Conservation (phyloP, 2,888 invertebrate genomes). For the Orchesellides sinensis region DNA sequence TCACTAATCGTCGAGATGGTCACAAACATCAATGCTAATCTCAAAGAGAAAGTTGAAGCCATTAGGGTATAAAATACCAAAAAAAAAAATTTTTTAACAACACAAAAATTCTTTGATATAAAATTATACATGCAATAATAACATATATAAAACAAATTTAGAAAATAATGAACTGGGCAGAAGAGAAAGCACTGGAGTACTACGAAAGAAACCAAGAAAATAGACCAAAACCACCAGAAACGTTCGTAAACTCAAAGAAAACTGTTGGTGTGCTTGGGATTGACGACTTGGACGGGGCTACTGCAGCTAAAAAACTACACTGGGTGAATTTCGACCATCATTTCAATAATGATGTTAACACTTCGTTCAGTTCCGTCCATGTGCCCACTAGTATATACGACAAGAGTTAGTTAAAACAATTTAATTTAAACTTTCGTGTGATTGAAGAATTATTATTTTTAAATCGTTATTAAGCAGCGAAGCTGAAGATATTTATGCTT, state of each 20-base stretch:
- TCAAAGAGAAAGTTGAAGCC: constrained; percentile 93
- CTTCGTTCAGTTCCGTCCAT: constrained; percentile 85
- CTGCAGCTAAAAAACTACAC: background rate
- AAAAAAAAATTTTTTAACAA: background rate
- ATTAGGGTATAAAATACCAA: constrained; percentile 81
- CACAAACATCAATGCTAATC: constrained; percentile 89
- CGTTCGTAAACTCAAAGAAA: constrained; percentile 90
- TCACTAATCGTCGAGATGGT: constrained; percentile 88
- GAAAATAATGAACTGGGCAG: constrained; percentile 69
- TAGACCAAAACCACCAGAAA: constrained; percentile 37
- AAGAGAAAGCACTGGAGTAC: constrained; percentile 68
- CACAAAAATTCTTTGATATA: background rate
- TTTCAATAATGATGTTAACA: constrained; percentile 65
- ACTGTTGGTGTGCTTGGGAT: too few relatives aligned
- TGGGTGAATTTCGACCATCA: constrained; percentile 34
- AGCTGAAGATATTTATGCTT: constrained; percentile 7
- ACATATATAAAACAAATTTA: constrained; percentile 9
- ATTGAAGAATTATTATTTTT: background rate
- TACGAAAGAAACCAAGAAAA: constrained; percentile 45
- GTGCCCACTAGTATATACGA: constrained; percentile 96
- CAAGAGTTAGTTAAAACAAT: constrained; percentile 80
- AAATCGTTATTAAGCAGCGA: too few relatives aligned
- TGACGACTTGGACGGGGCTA: background rate
- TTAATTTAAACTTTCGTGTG: background rate
- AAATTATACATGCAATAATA: too few relatives aligned